Percentiles rank a stretch among this genome's conserved stretches.
Evolutionary conservation across 2,797 vertebrate species (phyloP).

Genomic region (Chelon labrosus): DNA sequence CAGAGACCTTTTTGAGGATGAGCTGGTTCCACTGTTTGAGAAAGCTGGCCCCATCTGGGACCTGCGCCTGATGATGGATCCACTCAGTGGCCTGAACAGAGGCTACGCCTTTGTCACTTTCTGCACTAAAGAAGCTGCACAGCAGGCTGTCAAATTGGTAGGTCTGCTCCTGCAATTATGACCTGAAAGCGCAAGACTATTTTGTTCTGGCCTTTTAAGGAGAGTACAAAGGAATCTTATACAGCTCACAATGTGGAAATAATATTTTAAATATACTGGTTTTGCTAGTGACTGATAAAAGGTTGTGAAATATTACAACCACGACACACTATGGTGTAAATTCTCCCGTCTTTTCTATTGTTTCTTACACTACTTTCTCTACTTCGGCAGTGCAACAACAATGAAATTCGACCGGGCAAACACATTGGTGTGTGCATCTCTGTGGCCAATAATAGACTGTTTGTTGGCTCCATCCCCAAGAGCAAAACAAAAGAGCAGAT

Average conservation of each 20-base stretch:
- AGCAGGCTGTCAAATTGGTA: conserved; percentile 99
- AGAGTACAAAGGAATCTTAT: neutral
- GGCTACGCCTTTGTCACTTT: conserved; percentile 99
- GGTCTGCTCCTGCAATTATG: conserved; percentile 57
- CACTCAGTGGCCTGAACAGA: conserved; percentile 97
- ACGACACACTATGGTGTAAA: neutral
- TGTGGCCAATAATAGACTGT: conserved; percentile 99
- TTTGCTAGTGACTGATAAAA: neutral
- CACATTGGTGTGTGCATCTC: conserved; percentile 99
- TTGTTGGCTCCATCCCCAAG: conserved; percentile 99
- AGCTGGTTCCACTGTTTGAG: conserved; percentile 98
- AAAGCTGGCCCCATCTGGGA: conserved; percentile 99
- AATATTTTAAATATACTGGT: neutral
- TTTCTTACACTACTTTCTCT: conserved; percentile 8
- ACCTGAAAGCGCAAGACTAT: neutral
- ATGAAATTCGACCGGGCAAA: conserved; percentile 99
- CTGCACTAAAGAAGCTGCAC: conserved; percentile 99
- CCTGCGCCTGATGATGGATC: conserved; percentile 99
- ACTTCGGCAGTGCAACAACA: conserved; percentile 95
- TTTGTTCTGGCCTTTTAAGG: neutral
- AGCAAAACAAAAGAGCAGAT: conserved; percentile 99
- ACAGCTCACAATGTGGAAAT: neutral
- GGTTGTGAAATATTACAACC: neutral
- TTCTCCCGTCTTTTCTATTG: neutral
- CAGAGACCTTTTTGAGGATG: conserved; percentile 98